phyloP scores from a whole-genome alignment of 2,888 invertebrate genomes.

The Ochropleura leucogaster region DNA sequence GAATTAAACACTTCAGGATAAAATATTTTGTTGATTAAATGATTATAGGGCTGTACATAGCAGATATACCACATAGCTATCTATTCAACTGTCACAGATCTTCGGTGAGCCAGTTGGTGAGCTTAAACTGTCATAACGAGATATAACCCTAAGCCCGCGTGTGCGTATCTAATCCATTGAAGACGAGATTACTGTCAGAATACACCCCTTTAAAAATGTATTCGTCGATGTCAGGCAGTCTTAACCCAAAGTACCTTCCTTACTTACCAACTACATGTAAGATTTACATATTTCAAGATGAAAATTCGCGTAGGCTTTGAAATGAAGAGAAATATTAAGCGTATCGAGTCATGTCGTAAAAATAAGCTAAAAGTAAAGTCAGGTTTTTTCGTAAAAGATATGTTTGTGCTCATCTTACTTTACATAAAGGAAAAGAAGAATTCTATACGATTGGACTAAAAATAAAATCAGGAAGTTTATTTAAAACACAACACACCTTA shows the following conservation, averaged over 20 bases:
- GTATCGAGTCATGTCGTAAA: not conserved
- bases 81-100: conserved; percentile 49
- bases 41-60: not conserved
- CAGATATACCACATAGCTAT: conserved; percentile 7
- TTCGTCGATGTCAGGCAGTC: conserved; percentile 35
- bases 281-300: conserved; percentile 19
- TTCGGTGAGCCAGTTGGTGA: conserved; percentile 26
- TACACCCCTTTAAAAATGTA: conserved; percentile 53
- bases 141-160: conserved; percentile 49
- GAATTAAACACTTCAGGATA: not conserved
- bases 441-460: not conserved
- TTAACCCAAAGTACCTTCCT: conserved; percentile 3
- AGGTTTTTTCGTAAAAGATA: not conserved
- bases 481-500: not conserved
- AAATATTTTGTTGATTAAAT: not conserved
- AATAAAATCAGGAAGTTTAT: not conserved
- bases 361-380: not conserved
- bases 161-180: conserved; percentile 57
- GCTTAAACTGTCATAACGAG: conserved; percentile 63
- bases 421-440: not conserved
- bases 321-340: conserved; percentile 16
- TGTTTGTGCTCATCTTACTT: not conserved
- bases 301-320: not conserved
- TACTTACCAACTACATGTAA: conserved; percentile 15
- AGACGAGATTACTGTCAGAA: conserved; percentile 54